A percentile compares a stretch with the other conserved stretches of the same genome.
phyloP scores from a whole-genome alignment of 2,888 invertebrate genomes.

The Hoplodrina blanda region DNA sequence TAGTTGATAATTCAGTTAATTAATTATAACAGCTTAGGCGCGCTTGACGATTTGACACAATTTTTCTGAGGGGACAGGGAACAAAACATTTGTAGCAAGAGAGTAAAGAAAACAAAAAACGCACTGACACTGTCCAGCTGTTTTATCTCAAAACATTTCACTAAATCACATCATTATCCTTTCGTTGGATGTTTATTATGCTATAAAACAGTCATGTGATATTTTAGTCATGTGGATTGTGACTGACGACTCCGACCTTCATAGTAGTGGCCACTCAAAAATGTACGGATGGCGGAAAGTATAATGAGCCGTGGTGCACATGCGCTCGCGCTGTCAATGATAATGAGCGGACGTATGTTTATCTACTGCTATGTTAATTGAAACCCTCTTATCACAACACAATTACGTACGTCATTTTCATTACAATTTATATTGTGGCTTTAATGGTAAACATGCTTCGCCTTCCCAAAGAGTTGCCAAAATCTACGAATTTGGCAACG shows the following conservation, averaged over 20 bases:
- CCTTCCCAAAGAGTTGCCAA: slow-evolving; percentile 33
- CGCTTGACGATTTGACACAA: neutral
- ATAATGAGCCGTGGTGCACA: slow-evolving; percentile 34
- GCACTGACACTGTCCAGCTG: slow-evolving; percentile 11
- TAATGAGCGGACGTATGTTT: slow-evolving; percentile 52
- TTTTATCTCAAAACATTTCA: slow-evolving; percentile 11
- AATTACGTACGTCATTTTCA: slow-evolving; percentile 34
- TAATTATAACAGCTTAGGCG: neutral
- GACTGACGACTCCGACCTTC: slow-evolving; percentile 32
- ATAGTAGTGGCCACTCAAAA: slow-evolving; percentile 16
- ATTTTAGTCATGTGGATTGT: slow-evolving; percentile 31
- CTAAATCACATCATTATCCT: slow-evolving; percentile 26
- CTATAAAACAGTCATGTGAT: slow-evolving; percentile 32
- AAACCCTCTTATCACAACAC: slow-evolving; percentile 42
- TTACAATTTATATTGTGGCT: slow-evolving; percentile 13
- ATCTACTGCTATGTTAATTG: slow-evolving; percentile 54
- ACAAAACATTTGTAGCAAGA: neutral
- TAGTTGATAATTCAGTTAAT: neutral
- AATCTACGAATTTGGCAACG: slow-evolving; percentile 36
- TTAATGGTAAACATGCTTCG: slow-evolving; percentile 15
- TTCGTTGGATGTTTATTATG: slow-evolving; percentile 21
- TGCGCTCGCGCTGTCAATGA: slow-evolving; percentile 41
- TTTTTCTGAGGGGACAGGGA: neutral
- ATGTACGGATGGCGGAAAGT: slow-evolving; percentile 22
- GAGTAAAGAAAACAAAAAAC: neutral